These are phyloP conservation scores for Cancer borealis DNA, from an alignment of 2,888 invertebrate genomes.

Conservation along the genomic window DNA sequence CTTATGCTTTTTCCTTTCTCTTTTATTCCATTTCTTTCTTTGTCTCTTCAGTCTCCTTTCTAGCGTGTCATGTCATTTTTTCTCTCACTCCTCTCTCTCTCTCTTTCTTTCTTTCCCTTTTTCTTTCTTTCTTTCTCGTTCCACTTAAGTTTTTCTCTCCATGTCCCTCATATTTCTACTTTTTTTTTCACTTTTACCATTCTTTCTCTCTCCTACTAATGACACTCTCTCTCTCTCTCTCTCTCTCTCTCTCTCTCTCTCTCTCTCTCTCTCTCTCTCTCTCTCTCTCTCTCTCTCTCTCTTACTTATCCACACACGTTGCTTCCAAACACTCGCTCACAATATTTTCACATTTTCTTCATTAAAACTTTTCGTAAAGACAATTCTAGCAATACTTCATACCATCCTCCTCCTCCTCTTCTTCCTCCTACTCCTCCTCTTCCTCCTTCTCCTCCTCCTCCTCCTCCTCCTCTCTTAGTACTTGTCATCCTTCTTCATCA, in stretches of 20 bases:
- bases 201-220: background rate
- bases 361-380: slow-evolving; percentile 43
- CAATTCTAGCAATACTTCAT: background rate
- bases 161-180: background rate
- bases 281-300: slow-evolving; percentile 36
- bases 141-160: background rate
- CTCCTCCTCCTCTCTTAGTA: background rate
- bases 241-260: background rate
- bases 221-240: background rate
- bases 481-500: background rate
- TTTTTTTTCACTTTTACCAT: background rate
- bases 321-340: slow-evolving; percentile 10
- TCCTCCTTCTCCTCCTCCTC: background rate
- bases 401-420: background rate
- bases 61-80: background rate
- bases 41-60: background rate
- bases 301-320: background rate
- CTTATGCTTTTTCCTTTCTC: background rate
- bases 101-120: background rate
- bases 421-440: background rate
- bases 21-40: background rate
- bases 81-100: background rate
- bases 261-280: slow-evolving; percentile 44
- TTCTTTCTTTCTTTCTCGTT: background rate
- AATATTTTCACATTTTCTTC: background rate